These are phyloP conservation scores for Ichneumoninae sp. DNA, from an alignment of 2,888 invertebrate genomes.

Conservation along the genomic window DNA sequence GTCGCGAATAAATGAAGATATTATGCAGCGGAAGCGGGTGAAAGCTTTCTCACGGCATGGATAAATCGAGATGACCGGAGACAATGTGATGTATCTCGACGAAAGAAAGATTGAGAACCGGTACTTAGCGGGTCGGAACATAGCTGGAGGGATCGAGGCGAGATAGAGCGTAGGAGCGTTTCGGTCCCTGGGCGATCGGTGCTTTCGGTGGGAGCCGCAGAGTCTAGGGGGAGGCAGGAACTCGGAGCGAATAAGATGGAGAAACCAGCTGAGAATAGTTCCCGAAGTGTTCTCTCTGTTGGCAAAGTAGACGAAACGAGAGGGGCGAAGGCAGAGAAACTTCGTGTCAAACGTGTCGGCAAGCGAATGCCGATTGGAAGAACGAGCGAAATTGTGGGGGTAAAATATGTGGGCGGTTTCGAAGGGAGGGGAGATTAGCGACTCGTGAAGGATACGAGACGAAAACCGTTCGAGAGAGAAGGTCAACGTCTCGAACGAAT, in stretches of 20 bases:
- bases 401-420: background rate
- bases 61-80: conserved; percentile 22
- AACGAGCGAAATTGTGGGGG: conserved; percentile 6
- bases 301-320: conserved; percentile 6
- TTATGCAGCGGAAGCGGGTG: background rate
- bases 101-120: conserved; percentile 22
- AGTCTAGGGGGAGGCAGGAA: background rate
- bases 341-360: conserved; percentile 7
- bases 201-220: conserved; percentile 3
- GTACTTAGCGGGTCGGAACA: background rate
- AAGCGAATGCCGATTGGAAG: conserved; percentile 16
- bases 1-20: background rate
- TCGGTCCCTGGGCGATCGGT: conserved; percentile 12
- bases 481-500: background rate
- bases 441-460: background rate
- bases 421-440: conserved; percentile 6
- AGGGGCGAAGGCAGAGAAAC: background rate
- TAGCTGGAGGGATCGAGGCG: conserved; percentile 3
- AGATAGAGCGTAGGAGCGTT: background rate
- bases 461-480: background rate
- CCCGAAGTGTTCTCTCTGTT: background rate
- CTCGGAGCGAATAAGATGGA: background rate
- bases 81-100: conserved; percentile 31
- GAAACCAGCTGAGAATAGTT: background rate
- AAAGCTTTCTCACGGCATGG: conserved; percentile 36